Base-by-base conservation (phyloP, 2,113 vertebrate species). In the Catharus fuscescens region DNA sequence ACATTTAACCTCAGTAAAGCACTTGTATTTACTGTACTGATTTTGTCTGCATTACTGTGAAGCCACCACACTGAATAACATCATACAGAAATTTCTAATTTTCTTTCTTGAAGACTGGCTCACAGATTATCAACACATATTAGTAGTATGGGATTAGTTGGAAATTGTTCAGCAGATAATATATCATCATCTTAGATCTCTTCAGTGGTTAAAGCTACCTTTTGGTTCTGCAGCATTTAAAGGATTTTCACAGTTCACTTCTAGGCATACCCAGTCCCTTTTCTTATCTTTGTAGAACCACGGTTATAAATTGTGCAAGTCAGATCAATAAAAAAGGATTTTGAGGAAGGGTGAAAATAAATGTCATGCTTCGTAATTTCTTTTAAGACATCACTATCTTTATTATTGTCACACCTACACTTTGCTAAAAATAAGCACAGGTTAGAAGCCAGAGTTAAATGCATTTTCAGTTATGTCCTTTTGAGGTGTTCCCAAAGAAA, bases 251-350 rank as follows among this genome's bases (percentile, higher is more conserved):
- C 90, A 82, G 73, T 74, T 66, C 59, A 40, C n/a, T 71, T 74
- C 59, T 80, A 86, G 91, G 65, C 52, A 80, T 80, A 70, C 66
- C 57, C 59, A 89, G 80, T 88, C 23, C 12, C 45, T 74, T 87
- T 80, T 82, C 78, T 92, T 89, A 86, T 81, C 84, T 96, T 83
- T 82, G 47, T 72, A 73, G 36, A 85, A 12, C 50, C 76, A 64
- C 65, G 59, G 90, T 94, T 92, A 90, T 92, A 91, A 93, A 85
- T 69, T 85, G 81, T 78, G 61, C 61, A 80, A 94, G 92, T 65
- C 87, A 94, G 82, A 96, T 96, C 96, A 96, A 95, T 97, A 92
- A 88, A 92, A 93, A 79, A 34, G 80, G 87, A 84, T 91, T 96
- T 95, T 90, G 92, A 86, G 95, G 62, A 86, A 90, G 52, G 50